Percentiles rank a stretch among this genome's conserved stretches.
phyloP scores from a whole-genome alignment of 2,113 vertebrate species.

The Hirundichthys speculiger region DNA sequence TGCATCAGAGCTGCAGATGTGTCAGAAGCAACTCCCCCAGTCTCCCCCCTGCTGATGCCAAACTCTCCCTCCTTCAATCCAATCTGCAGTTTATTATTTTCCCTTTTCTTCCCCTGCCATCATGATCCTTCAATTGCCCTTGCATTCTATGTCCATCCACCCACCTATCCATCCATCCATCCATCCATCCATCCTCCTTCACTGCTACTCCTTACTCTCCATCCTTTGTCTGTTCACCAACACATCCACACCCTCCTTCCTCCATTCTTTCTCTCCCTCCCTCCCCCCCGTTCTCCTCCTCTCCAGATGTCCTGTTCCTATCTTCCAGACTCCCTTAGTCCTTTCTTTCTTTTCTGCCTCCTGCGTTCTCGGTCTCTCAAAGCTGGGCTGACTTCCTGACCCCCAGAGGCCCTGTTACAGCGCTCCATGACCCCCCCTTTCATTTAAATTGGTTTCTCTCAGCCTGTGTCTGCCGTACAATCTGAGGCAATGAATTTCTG shows the following conservation, averaged over 20 bases:
- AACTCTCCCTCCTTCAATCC: constrained; percentile 51
- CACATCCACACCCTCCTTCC: constrained; percentile 57
- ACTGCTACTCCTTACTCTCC: constrained; percentile 52
- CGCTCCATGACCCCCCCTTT: constrained; percentile 46
- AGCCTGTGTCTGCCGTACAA: constrained; percentile 31
- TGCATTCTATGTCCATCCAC: constrained; percentile 41
- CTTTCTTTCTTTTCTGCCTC: constrained; percentile 72
- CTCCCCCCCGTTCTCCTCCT: constrained; percentile 72
- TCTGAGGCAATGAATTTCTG: constrained; percentile 52
- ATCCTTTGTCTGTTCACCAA: constrained; percentile 60
- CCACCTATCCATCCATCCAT: constrained; percentile 41
- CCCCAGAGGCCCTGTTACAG: constrained; percentile 63
- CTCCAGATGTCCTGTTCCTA: constrained; percentile 80
- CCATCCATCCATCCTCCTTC: constrained; percentile 53
- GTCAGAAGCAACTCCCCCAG: constrained; percentile 60
- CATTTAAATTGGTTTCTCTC: constrained; percentile 32
- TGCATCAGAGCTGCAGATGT: constrained; percentile 79
- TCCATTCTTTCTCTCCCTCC: constrained; percentile 62
- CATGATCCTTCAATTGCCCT: constrained; percentile 45
- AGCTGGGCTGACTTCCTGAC: constrained; percentile 72
- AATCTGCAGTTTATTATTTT: constrained; percentile 66
- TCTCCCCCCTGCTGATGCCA: constrained; percentile 42
- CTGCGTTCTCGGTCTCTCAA: constrained; percentile 53
- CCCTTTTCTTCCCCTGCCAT: constrained; percentile 57
- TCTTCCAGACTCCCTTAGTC: constrained; percentile 78